Evolutionary conservation across 2,113 vertebrate species (phyloP).

Genomic region (Sula dactylatra): DNA sequence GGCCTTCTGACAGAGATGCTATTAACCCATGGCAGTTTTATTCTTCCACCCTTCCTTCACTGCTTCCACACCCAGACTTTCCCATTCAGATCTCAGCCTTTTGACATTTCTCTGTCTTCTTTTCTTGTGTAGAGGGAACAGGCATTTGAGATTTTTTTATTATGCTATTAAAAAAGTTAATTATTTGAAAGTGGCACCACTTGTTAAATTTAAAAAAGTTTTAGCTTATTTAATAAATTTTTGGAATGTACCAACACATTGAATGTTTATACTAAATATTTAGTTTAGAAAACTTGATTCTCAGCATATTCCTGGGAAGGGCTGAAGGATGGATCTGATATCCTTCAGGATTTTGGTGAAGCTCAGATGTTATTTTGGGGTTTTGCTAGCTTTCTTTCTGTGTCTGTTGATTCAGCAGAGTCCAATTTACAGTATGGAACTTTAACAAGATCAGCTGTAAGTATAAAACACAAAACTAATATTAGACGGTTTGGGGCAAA

Average conservation of each 20-base stretch:
- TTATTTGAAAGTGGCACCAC: background rate
- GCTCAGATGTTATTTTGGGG: background rate
- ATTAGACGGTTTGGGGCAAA: background rate
- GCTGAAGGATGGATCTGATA: background rate
- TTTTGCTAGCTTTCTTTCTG: background rate
- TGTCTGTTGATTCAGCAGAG: background rate
- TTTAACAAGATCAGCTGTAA: background rate
- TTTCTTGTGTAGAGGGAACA: background rate
- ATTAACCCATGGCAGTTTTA: background rate
- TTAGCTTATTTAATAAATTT: background rate
- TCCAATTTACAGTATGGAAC: background rate
- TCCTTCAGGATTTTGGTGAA: background rate
- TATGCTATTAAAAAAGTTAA: background rate
- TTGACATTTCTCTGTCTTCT: background rate
- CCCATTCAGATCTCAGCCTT: background rate
- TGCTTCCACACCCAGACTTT: background rate
- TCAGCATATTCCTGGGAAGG: background rate
- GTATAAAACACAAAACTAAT: background rate
- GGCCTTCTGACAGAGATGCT: background rate
- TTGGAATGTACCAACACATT: background rate
- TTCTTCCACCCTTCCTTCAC: background rate
- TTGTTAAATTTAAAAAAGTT: background rate
- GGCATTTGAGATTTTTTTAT: background rate
- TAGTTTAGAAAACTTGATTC: background rate
- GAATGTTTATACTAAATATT: background rate